Evolutionary conservation across 2,113 vertebrate genomes (phyloP), one percentile per base, ranked within the genome.

Genomic region (Calidris pugnax): DNA sequence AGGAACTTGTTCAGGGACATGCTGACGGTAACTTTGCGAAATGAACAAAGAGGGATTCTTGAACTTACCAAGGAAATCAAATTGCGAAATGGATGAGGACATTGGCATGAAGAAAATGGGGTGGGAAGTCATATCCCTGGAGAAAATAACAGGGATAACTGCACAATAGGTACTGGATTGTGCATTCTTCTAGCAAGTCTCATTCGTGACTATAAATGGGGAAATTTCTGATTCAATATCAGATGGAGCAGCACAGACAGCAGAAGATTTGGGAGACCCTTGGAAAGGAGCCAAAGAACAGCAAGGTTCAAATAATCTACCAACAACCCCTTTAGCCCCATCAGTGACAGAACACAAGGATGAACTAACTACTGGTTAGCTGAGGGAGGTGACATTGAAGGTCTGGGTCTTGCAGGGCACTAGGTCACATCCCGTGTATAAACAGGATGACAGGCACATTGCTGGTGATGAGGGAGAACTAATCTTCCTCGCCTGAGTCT

Each of bases 91-190:
- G 32, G 22, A 91, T 95, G 84, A 95, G 60, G 89, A 95, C 94
- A 93, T 83, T 73, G 89, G 66, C 81, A 93, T 66, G 94, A 96
- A 93, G 77, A 95, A 94, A 96, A 97, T 79, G 57, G 39, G 85
- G 87, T 88, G 32, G 67, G 21, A 96, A 85, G 82, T 89, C 87
- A 69, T 68, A 91, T 95, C 81, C 39, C 45, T 82, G 24, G 57
- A 96, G 87, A 94, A 96, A 96, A 96, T 73, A 69, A 56, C 51
- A 62, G n/a, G 88, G 75, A 77, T 77, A 84, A 59, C 79, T 73
- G 53, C 28, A 93, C 53, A 93, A 73, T 85, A 94, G 85, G 48
- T 94, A 73, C 13, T 48, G 57, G 48, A 79, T 79, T 66, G 39
- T 78, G 13, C 64, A 55, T 87, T 91, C 64, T 81, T 93, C 59